Conservation (phyloP, 2,113 vertebrate genomes). For the Cyanoliseus patagonus region DNA sequence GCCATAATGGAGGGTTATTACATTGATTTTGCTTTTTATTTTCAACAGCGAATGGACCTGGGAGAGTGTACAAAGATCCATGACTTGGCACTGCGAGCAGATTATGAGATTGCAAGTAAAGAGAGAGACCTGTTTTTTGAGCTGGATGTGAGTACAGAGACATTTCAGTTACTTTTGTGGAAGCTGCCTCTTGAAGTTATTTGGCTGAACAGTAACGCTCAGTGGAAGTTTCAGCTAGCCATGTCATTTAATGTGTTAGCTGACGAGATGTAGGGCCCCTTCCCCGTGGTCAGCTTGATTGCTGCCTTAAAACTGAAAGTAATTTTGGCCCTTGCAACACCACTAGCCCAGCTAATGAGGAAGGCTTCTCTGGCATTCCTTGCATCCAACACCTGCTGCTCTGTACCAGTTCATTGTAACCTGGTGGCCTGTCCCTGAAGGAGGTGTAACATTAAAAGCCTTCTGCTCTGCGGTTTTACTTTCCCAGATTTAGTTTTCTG, state of each 20-base stretch:
- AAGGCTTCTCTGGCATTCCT: not conserved
- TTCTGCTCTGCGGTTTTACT: not conserved
- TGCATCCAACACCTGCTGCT: not conserved
- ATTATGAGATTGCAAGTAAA: constrained; percentile 99
- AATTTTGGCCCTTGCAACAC: not conserved
- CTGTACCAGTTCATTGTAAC: not conserved
- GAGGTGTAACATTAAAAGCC: not conserved
- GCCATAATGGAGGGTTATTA: not conserved
- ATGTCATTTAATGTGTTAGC: not conserved
- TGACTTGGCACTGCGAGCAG: constrained; percentile 95
- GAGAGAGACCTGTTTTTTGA: constrained; percentile 98
- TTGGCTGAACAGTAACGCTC: not conserved
- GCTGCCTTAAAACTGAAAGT: not conserved
- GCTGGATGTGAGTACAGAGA: constrained; percentile 89
- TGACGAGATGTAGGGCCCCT: not conserved
- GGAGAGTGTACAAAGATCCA: constrained; percentile 99
- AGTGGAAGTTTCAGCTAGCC: not conserved
- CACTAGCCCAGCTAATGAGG: not conserved
- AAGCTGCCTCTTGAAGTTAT: not conserved
- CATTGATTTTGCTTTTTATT: not conserved
- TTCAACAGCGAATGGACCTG: constrained; percentile 92
- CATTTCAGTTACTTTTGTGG: not conserved
- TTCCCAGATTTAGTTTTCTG: not conserved
- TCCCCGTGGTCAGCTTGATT: not conserved
- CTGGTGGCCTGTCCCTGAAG: not conserved